These are phyloP conservation scores for Chaetops frenatus DNA, from an alignment of 2,113 vertebrate species.

Conservation along the genomic window DNA sequence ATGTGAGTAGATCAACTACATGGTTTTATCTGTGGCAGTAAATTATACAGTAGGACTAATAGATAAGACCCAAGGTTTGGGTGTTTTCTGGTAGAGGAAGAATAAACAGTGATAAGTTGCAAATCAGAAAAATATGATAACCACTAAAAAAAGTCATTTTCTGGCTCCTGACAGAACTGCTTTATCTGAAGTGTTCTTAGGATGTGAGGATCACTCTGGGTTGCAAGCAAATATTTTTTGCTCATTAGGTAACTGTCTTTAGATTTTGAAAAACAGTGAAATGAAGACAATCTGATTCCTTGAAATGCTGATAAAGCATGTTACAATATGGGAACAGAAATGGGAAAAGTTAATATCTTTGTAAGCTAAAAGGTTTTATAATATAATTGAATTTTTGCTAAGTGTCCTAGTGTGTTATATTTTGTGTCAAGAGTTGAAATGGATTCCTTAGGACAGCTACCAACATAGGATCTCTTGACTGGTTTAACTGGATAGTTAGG, in stretches of 20 bases:
- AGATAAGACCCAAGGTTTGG: not conserved
- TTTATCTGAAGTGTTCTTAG: not conserved
- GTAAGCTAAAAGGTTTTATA: not conserved
- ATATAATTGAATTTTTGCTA: not conserved
- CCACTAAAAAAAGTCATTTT: not conserved
- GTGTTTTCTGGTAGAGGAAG: not conserved
- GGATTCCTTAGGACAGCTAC: slow-evolving; percentile 54
- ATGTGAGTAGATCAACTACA: not conserved
- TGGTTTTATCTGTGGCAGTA: not conserved
- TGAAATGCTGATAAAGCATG: slow-evolving; percentile 34
- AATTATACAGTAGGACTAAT: not conserved
- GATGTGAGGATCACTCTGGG: not conserved
- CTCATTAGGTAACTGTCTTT: slow-evolving; percentile 45
- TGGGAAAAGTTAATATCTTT: not conserved
- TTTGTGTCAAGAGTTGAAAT: slow-evolving; percentile 64
- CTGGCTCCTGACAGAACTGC: not conserved
- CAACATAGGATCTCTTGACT: slow-evolving; percentile 36
- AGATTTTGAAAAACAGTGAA: not conserved
- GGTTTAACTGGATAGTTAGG: slow-evolving; percentile 21
- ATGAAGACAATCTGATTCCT: not conserved
- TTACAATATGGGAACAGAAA: slow-evolving; percentile 49
- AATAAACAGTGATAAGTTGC: not conserved
- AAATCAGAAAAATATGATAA: not conserved
- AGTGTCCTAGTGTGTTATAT: not conserved
- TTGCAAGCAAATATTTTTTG: not conserved